Evolutionary conservation across 2,888 invertebrate genomes (phyloP), one percentile per base, ranked within the genome.

Genomic region (Pristionchus mayeri): DNA sequence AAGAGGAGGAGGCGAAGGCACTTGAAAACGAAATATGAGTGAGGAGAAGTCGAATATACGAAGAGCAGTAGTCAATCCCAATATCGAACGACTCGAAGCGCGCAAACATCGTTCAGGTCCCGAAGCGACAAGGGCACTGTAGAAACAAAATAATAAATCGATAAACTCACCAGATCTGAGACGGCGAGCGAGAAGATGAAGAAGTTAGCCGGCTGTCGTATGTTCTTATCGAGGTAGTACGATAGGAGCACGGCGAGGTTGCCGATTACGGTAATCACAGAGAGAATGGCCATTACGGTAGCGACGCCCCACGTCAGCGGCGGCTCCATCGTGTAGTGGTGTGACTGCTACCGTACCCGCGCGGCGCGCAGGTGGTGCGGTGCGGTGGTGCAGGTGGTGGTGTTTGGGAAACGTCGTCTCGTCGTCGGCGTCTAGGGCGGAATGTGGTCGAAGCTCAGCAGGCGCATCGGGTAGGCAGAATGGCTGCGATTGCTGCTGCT

Each of bases 111-210:
- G n/a, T n/a, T 11, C 75, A 18, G 52, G 34, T 52, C 50, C 3
- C 78, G 52, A 78, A 27, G 27, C 79, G 34, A 44, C 11, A 54
- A 37, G 44, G 24, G 11, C 40, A 57, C 80, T 24, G 60, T 57
- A 80, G 24, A 18, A 34, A 6, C 37, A 60, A 34, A 37, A 16
- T 63, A 34, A 18, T 63, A n/a, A n/a, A n/a, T n/a, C n/a, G n/a
- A n/a, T n/a, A n/a, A n/a, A n/a, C n/a, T n/a, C 81, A 92, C 92
- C 89, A 92, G 87, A 87, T 92, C 92, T 97, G 89, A 98, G 95
- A 98, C 97, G 76, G 99, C 99, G 87, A 99, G 95, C 0, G 98
- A 98, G 13, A 98, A 98, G 89, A 99, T 98, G 95, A 98, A 99
- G 94, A 98, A 99, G 94, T 99, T 99, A 93, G 98, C 98, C 44